Conservation (phyloP, 2,113 vertebrate genomes). For the Festucalex cinctus region DNA sequence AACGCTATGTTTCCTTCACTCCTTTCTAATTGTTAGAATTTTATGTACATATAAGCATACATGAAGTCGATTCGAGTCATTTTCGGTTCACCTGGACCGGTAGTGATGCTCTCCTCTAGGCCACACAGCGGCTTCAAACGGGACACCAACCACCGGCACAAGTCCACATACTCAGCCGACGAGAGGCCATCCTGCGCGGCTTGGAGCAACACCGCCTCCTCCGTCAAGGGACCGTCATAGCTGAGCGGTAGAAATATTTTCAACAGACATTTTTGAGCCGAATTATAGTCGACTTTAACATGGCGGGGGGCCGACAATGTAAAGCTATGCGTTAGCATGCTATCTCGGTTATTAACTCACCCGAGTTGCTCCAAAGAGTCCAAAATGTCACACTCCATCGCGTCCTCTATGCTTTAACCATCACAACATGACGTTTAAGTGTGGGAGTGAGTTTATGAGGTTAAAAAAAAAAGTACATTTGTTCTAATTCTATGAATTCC, state of each 20-base stretch:
- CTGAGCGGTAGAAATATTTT: slow-evolving; percentile 50
- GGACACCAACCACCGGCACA: slow-evolving; percentile 83
- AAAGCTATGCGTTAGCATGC: slow-evolving; percentile 3
- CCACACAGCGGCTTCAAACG: slow-evolving; percentile 77
- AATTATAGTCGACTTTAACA: background rate
- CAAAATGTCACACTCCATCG: slow-evolving; percentile 69
- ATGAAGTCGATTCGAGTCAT: background rate
- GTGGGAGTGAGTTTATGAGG: background rate
- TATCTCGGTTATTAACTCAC: slow-evolving; percentile 44
- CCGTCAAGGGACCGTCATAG: slow-evolving; percentile 82
- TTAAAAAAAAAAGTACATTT: background rate
- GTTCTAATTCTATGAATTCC: background rate
- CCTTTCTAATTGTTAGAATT: no score
- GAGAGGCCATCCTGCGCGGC: slow-evolving; percentile 81
- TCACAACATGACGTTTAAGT: background rate
- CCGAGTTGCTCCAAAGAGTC: slow-evolving; percentile 69
- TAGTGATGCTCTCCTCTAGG: slow-evolving; percentile 82
- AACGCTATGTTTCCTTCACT: no score
- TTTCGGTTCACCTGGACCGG: slow-evolving; percentile 56
- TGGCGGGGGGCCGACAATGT: background rate
- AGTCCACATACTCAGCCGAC: slow-evolving; percentile 82
- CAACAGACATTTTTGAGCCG: background rate
- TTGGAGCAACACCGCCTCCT: slow-evolving; percentile 76
- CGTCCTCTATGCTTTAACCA: background rate
- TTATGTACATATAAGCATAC: no score